These are phyloP conservation scores for Eremophila alpestris DNA, from an alignment of 2,797 vertebrate species.

Conservation along the genomic window DNA sequence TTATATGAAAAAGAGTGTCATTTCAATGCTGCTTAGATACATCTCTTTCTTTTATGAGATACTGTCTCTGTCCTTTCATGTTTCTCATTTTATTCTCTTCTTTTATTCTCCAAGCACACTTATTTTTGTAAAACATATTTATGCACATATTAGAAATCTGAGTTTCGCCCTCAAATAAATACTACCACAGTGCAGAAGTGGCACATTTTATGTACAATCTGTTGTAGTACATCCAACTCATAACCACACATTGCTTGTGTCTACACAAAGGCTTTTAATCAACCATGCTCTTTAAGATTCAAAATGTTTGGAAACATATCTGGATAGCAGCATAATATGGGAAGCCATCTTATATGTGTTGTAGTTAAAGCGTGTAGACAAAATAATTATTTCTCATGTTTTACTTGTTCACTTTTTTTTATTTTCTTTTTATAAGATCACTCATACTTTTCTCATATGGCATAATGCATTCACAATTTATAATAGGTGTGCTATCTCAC, in stretches of 20 bases:
- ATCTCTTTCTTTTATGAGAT: conserved; percentile 34
- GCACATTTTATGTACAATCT: conserved; percentile 34
- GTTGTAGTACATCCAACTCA: conserved; percentile 34
- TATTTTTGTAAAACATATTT: conserved; percentile 53
- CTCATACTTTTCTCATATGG: not conserved
- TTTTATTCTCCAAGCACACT: conserved; percentile 49
- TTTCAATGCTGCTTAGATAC: conserved; percentile 61
- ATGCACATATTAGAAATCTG: conserved; percentile 49
- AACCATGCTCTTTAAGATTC: conserved; percentile 41
- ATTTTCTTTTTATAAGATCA: not conserved
- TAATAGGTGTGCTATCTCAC: conserved; percentile 11
- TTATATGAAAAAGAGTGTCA: conserved; percentile 59
- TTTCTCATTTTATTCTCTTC: conserved; percentile 49
- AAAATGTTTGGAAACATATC: conserved; percentile 9
- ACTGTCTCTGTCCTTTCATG: not conserved
- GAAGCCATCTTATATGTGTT: not conserved
- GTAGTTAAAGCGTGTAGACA: not conserved
- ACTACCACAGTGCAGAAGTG: conserved; percentile 30
- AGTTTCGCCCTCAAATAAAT: conserved; percentile 61
- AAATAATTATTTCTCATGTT: not conserved
- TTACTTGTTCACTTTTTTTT: not conserved
- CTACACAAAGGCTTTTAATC: conserved; percentile 39
- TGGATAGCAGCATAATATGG: conserved; percentile 33
- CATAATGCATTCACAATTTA: conserved; percentile 13
- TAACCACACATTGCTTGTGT: conserved; percentile 30